Percentiles rank a stretch among this genome's conserved stretches.
These are phyloP conservation scores for Ophion slaviceki DNA, from an alignment of 2,888 invertebrate genomes.

Conservation along the genomic window DNA sequence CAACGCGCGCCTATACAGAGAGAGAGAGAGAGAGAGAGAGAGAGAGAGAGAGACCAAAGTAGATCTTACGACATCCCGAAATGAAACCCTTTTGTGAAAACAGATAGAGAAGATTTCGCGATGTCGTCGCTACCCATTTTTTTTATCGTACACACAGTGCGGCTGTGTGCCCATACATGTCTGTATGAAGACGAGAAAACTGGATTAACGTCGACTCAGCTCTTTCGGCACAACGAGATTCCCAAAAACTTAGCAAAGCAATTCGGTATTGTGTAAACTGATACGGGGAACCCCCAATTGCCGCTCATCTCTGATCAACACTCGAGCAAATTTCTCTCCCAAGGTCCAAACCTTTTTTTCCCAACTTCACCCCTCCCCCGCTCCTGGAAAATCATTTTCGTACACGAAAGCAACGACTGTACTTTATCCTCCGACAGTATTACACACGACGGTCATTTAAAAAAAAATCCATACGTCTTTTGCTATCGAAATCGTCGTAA, in stretches of 20 bases:
- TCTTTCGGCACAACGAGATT: constrained; percentile 13
- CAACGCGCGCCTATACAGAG: neutral
- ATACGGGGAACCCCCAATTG: neutral
- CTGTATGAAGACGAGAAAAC: neutral
- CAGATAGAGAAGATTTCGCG: constrained; percentile 22
- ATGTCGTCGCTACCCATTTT: constrained; percentile 16
- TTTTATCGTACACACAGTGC: constrained; percentile 13
- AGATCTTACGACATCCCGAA: constrained; percentile 21
- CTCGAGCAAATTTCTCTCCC: neutral
- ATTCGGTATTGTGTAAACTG: constrained; percentile 41
- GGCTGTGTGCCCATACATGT: neutral
- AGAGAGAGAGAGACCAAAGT: constrained; percentile 1
- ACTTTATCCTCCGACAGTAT: neutral
- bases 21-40: neutral
- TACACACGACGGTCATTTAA: neutral
- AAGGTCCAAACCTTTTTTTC: constrained; percentile 3
- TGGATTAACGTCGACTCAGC: constrained; percentile 31
- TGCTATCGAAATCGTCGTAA: neutral
- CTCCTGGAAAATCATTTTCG: neutral
- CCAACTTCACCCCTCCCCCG: neutral
- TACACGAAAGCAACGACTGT: neutral
- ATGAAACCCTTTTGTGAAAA: constrained; percentile 43
- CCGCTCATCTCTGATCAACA: constrained; percentile 34
- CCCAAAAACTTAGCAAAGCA: constrained; percentile 25
- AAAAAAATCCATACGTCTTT: neutral